Evolutionary conservation across 2,888 invertebrate species (phyloP), one percentile per base, ranked within the genome.

Genomic region (Trileptium ribeirensis): DNA sequence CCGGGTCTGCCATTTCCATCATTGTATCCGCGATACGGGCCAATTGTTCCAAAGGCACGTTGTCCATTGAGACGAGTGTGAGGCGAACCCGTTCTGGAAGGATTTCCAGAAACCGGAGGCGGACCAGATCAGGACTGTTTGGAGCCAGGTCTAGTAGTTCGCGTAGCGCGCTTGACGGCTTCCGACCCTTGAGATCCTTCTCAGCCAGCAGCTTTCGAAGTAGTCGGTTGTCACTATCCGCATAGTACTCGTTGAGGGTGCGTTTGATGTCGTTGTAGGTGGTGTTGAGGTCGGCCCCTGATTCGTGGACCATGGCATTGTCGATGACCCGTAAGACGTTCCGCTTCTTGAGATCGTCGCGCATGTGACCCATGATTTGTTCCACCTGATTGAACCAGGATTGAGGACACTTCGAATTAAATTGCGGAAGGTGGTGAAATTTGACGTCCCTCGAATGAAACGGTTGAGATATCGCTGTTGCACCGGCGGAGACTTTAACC

Each of bases 61-160:
- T 24, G 8, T 75, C 38, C 39, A 75, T 36, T n/a, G 77, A 75
- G 31, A 39, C 77, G 3, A 75, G 38, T 3, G 39, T 39, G 34
- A 75, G 38, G 29, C 77, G 34, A n/a, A 75, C n/a, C 3, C 38
- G 39, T 38, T 75, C 77, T 24, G 77, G 77, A 33, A 75, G 36
- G 36, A 75, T 75, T 75, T 75, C 77, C 3, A 37, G 38, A 36
- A 75, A 75, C 24, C 77, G 77, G 39, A 75, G 77, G 3, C 37
- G 31, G 34, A 75, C 77, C 36, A 75, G 37, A n/a, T 36, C n/a
- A 8, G n/a, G 38, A 39, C 39, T 75, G 39, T 75, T 38, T n/a
- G 77, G 77, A n/a, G 77, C 77, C 31, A 75, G 15, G 3, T 39
- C 38, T n/a, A 38, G 77, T 38, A 75, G n/a, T 75, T 75, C 38